These are phyloP conservation scores for Microplitis deprimator DNA, from an alignment of 2,888 invertebrate genomes.

Conservation along the genomic window DNA sequence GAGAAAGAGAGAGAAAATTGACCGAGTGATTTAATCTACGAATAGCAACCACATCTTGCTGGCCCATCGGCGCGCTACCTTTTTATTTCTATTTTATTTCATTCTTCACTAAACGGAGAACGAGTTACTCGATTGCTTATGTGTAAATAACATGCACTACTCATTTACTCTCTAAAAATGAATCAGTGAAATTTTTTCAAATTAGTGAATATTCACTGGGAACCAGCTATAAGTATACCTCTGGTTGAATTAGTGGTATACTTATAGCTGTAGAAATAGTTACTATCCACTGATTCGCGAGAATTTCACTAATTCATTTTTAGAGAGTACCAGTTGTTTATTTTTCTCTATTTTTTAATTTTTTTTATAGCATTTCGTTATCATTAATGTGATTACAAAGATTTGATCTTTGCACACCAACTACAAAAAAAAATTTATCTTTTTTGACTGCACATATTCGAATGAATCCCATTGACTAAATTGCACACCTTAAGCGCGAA, in stretches of 20 bases:
- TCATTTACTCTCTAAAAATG: no score
- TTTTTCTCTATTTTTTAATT: neutral
- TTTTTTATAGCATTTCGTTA: neutral
- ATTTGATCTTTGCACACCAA: neutral
- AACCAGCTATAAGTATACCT: no score
- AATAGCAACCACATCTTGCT: slow-evolving; percentile 49
- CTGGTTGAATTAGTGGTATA: no score
- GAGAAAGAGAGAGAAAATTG: slow-evolving; percentile 59
- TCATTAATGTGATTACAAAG: neutral
- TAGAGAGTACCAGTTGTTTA: slow-evolving; percentile 15
- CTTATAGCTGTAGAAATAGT: no score
- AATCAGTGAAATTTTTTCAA: no score
- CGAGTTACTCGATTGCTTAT: slow-evolving; percentile 14
- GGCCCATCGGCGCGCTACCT: slow-evolving; percentile 45
- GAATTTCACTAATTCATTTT: no score
- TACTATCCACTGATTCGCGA: no score
- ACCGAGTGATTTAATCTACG: slow-evolving; percentile 61
- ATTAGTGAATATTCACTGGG: no score
- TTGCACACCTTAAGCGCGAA: no score
- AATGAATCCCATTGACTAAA: no score
- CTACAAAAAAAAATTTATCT: no score
- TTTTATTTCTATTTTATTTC: slow-evolving; percentile 41
- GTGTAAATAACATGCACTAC: neutral
- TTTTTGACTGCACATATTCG: no score
- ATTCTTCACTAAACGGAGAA: slow-evolving; percentile 6